Evolutionary conservation across 2,113 vertebrate species (phyloP).

Genomic region (Notechis scutatus): DNA sequence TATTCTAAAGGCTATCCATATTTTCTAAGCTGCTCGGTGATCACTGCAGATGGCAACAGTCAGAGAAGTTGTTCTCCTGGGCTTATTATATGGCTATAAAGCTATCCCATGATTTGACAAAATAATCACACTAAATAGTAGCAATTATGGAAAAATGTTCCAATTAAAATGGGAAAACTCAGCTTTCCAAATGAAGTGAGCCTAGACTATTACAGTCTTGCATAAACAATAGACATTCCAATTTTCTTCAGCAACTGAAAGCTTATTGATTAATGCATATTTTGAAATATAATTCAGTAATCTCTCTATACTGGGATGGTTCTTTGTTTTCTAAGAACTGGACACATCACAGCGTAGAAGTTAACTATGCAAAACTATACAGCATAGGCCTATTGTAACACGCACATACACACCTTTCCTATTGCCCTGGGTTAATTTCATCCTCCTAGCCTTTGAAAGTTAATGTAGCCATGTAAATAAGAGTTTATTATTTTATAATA

Average conservation of each 20-base stretch:
- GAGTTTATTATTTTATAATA: background rate
- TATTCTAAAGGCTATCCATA: conserved; percentile 71
- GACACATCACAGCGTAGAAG: background rate
- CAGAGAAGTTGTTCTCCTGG: conserved; percentile 72
- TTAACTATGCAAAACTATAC: background rate
- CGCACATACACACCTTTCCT: background rate
- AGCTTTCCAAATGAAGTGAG: conserved; percentile 17
- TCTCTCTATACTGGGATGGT: background rate
- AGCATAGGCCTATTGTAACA: background rate
- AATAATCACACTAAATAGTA: conserved; percentile 71
- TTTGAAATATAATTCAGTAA: background rate
- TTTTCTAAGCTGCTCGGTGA: conserved; percentile 70
- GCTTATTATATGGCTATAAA: conserved; percentile 76
- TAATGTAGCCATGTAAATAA: background rate
- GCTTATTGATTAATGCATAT: background rate
- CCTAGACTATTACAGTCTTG: conserved; percentile 33
- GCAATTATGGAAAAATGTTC: conserved; percentile 70
- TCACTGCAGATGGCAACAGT: conserved; percentile 74
- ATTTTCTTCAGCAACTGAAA: background rate
- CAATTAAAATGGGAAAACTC: conserved; percentile 63
- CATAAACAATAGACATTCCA: background rate
- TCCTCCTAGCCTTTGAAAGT: background rate
- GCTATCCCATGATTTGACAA: conserved; percentile 71
- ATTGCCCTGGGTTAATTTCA: background rate
- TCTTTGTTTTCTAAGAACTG: background rate